These are phyloP conservation scores for Diarsia mendica DNA, from an alignment of 2,888 invertebrate genomes.

Conservation along the genomic window DNA sequence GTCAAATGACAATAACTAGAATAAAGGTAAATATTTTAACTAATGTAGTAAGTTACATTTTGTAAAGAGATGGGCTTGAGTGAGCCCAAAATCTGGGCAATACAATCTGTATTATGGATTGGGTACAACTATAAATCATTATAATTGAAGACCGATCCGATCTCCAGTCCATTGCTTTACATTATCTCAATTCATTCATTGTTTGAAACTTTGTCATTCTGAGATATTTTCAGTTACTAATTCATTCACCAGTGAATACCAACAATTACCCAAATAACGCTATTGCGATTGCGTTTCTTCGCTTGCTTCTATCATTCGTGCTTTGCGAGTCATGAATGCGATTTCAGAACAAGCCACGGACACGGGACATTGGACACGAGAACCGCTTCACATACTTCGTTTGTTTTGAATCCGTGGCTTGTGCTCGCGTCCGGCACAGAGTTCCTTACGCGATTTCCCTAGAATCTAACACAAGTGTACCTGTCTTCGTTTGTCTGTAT, in stretches of 20 bases:
- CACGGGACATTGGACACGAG: too few species aligned
- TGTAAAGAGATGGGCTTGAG: slow-evolving; percentile 13
- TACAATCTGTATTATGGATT: neutral
- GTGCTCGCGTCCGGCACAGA: slow-evolving; percentile 1
- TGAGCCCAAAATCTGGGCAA: neutral
- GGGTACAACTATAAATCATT: neutral
- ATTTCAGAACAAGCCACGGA: slow-evolving; percentile 5
- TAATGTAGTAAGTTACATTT: slow-evolving; percentile 20
- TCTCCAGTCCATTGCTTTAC: slow-evolving; percentile 7
- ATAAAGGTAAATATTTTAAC: slow-evolving; percentile 80
- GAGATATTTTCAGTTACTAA: neutral
- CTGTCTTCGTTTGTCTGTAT: slow-evolving; percentile 22
- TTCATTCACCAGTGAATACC: neutral
- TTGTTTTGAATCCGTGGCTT: neutral
- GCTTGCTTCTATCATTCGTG: slow-evolving; percentile 19
- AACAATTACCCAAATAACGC: neutral
- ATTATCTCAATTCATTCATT: neutral
- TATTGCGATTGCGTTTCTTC: slow-evolving; percentile 17
- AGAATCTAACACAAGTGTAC: neutral
- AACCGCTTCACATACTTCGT: neutral
- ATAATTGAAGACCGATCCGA: neutral
- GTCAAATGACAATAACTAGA: slow-evolving; percentile 90
- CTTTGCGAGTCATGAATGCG: slow-evolving; percentile 31
- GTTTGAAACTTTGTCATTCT: neutral
- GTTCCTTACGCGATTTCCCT: slow-evolving; percentile 1